Base-by-base conservation (phyloP, 2,113 vertebrate genomes). In the Dendropsophus ebraccatus region DNA sequence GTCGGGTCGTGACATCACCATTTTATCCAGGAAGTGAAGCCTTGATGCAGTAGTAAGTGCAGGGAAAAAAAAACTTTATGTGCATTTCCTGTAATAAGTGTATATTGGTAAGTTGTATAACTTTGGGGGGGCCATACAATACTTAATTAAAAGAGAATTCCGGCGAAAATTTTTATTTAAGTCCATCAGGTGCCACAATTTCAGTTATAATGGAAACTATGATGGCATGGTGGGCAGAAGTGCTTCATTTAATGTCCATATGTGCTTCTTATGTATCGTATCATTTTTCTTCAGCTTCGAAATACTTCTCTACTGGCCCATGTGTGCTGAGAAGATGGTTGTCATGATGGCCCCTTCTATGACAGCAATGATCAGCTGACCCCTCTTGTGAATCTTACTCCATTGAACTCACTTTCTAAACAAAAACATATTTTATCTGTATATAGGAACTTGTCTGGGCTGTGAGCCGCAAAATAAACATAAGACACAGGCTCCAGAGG, bases 401-500 rank as follows among this genome's bases (percentile, higher is more conserved):
- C 23, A 74, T 28, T 74, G n/a, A 45, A 74, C 23, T 21, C 10
- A 2, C 5, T 49, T 30, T 74, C 25, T 52, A 54, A 52, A 32
- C 41, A n/a, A n/a, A 72, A 72, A 41, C n/a, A 1, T 47, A 49
- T 19, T 49, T 28, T 28, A 50, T 75, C n/a, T n/a, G 23, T 0
- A 0, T 25, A n/a, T 47, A 87, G 78, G 83, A 52, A 73, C 23
- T 30, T 0, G 25, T 16, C 56, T 17, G 4, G 56, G 19, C 58
- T 65, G n/a, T 16, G n/a, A 75, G n/a, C 10, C n/a, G 65, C 45
- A 70, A 70, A 69, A 70, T 21, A 69, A 82, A 82, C 49, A 32
- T 37, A 54, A 54, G 28, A 67, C 37, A 19, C 81, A 70, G 30
- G 65, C 81, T 72, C 60, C 81, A 37, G 81, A 82, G 19, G 13